phyloP scores from a whole-genome alignment of 2,888 invertebrate genomes.

The Liodrosophila aerea region DNA sequence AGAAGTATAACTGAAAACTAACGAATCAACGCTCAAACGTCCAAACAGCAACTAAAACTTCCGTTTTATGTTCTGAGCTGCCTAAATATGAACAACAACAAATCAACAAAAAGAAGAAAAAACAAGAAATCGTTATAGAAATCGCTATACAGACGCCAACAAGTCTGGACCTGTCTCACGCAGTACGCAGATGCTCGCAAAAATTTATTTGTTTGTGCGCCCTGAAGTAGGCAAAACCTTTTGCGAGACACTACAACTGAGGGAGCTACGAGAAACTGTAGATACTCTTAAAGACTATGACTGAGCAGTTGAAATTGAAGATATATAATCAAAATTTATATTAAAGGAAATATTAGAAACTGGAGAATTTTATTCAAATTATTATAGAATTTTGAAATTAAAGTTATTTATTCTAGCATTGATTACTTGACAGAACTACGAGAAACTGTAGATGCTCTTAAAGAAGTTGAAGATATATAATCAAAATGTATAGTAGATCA shows the following conservation, averaged over 20 bases:
- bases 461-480: too few species aligned
- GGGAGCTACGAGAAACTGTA: background rate
- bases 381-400: too few species aligned
- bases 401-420: too few species aligned
- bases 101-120: constrained; percentile 43
- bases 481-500: too few species aligned
- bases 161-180: constrained; percentile 70
- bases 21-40: constrained; percentile 34
- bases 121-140: constrained; percentile 20
- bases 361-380: too few species aligned
- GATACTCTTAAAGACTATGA: too few species aligned
- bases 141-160: constrained; percentile 61
- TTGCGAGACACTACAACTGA: background rate
- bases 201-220: constrained; percentile 60
- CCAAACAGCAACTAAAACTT: constrained; percentile 31
- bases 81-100: constrained; percentile 10
- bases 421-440: too few species aligned
- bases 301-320: too few species aligned
- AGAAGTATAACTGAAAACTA: constrained; percentile 46
- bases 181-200: constrained; percentile 11
- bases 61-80: constrained; percentile 62
- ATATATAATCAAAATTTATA: too few species aligned
- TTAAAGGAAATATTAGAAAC: too few species aligned
- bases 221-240: constrained; percentile 43
- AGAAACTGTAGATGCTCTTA: too few species aligned